Evolutionary conservation across 2,888 invertebrate species (phyloP), one percentile per base, ranked within the genome.

Genomic region (Plebejus melissa): DNA sequence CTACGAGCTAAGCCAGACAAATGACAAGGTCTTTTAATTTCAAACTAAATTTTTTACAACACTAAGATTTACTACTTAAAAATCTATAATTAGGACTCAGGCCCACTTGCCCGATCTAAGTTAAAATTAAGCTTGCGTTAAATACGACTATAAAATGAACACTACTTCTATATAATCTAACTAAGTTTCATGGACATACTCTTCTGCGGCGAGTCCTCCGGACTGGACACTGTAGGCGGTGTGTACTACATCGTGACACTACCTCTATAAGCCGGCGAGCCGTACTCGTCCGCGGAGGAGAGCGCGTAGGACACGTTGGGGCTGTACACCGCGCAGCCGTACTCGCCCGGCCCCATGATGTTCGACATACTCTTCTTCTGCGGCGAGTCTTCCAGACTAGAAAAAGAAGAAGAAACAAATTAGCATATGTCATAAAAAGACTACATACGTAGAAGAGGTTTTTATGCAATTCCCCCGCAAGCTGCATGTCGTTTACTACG

Each of bases 201-300:
- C 81, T 94, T 94, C 77, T 94, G 94, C 28, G 94, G 94, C 71
- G 94, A 94, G 82, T 94, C 94, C 87, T 94, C 94, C 85, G 91
- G 79, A 74, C 94, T 94, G 85, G 7, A 11, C 9, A 46, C 46
- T 46, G 46, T 46, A 46, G 9, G 46, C 46, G 11, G 46, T 46
- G 46, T 46, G 46, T 46, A 46, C 46, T 46, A 46, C 46, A 3
- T 11, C 46, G 2, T 46, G 46, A 9, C 46, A 46, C 46, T 46
- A 46, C 9, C 46, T 46, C 46, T 46, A 46, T 46, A 46, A 46
- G 46, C 46, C 46, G 46, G 46, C 46, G 46, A 46, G 46, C 46
- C 9, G 46, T 46, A 46, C 46, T 46, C 46, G 46, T 46, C 46
- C 46, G 46, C 46, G 46, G 46, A 46, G 46, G 46, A 46, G 46